A percentile compares a stretch with the other conserved stretches of the same genome.
These are phyloP conservation scores for Gallinago media DNA, from an alignment of 2,113 vertebrate genomes.

Conservation along the genomic window DNA sequence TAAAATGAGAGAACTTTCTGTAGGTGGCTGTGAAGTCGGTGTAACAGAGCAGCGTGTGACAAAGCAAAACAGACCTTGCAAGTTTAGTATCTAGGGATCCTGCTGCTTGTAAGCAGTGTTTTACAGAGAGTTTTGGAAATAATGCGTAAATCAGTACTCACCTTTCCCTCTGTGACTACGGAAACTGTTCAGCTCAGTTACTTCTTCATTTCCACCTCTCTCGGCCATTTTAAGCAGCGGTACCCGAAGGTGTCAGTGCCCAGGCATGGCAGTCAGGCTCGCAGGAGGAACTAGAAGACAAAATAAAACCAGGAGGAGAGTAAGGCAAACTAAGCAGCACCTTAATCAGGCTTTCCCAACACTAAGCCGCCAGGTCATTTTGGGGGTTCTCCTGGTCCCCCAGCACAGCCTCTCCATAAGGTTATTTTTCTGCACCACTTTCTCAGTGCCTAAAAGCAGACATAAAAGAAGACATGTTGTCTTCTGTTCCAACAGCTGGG, in stretches of 20 bases:
- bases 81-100: background rate
- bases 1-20: background rate
- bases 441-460: background rate
- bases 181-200: slow-evolving; percentile 89
- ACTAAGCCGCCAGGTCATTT: background rate
- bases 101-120: background rate
- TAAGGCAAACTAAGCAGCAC: background rate
- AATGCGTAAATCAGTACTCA: background rate
- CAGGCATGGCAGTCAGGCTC: slow-evolving; percentile 53
- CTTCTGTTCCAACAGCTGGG: background rate
- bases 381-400: background rate
- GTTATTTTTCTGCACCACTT: background rate
- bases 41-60: background rate
- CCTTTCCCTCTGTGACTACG: slow-evolving; percentile 86
- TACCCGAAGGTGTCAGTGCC: slow-evolving; percentile 29
- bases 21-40: slow-evolving; percentile 4
- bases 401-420: background rate
- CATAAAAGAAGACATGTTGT: too few species aligned
- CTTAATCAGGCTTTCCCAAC: rapidly evolving
- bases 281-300: slow-evolving; percentile 38
- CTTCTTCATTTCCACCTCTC: slow-evolving; percentile 84
- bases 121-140: background rate
- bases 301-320: background rate
- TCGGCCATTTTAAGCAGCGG: slow-evolving; percentile 86
- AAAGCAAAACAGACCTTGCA: background rate